These are phyloP conservation scores for Spongilla lacustris DNA, from an alignment of 37 sponge, comb jelly and placozoan genomes.

Conservation along the genomic window DNA sequence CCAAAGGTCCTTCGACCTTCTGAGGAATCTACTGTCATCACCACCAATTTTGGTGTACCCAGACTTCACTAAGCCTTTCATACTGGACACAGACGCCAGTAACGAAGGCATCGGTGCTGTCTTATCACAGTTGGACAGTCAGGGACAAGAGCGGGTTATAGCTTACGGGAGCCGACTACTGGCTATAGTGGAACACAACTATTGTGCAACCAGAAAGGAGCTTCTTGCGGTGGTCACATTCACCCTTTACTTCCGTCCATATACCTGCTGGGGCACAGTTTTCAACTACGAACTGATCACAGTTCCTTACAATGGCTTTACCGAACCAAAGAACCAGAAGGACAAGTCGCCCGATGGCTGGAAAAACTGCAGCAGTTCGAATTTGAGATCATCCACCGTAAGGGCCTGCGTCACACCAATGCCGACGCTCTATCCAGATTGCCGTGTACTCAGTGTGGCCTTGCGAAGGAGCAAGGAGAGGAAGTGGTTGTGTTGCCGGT, in stretches of 20 bases:
- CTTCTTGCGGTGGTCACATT: slow-evolving; percentile 38
- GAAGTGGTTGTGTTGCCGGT: neutral
- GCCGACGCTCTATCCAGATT: slow-evolving; percentile 44
- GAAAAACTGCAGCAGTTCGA: slow-evolving; percentile 35
- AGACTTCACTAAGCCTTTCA: slow-evolving; percentile 32
- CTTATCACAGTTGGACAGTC: slow-evolving; percentile 16
- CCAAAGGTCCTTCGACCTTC: slow-evolving; percentile 15
- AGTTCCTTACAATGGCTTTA: slow-evolving; percentile 8
- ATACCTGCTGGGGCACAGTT: slow-evolving; percentile 7
- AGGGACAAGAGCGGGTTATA: slow-evolving; percentile 16
- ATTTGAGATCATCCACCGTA: slow-evolving; percentile 30
- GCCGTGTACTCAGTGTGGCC: slow-evolving; percentile 44
- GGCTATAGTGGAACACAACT: slow-evolving; percentile 13
- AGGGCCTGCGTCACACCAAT: slow-evolving; percentile 29
- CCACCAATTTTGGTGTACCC: slow-evolving; percentile 35
- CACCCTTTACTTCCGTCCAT: slow-evolving; percentile 8
- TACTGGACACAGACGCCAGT: slow-evolving; percentile 49
- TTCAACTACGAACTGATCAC: slow-evolving; percentile 31
- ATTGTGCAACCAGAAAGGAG: slow-evolving; percentile 31
- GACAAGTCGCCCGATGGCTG: slow-evolving; percentile 40
- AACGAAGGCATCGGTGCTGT: slow-evolving; percentile 26
- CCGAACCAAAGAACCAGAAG: slow-evolving; percentile 21
- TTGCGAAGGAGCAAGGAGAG: neutral
- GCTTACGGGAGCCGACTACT: slow-evolving; percentile 27
- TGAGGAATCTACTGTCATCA: slow-evolving; percentile 13